Evolutionary conservation across 2,888 invertebrate species (phyloP), one percentile per base, ranked within the genome.

Genomic region (Eupithecia exiguata): DNA sequence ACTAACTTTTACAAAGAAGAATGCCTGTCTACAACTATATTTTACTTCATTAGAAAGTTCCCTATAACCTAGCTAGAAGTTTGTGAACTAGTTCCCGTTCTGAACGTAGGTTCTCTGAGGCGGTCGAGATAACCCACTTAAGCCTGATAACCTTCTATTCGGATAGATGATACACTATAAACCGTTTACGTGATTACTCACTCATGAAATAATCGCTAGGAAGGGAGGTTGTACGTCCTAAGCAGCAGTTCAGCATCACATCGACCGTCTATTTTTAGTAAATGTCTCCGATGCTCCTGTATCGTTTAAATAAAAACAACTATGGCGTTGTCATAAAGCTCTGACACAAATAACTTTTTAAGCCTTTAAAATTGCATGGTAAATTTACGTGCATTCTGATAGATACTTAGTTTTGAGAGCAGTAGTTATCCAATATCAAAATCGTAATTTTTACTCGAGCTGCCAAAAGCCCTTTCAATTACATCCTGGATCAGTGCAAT

Each of bases 41-140:
- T 12, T 43, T 70, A 67, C 68, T 68, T 69, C 43, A 63, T 72
- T 74, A 70, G 68, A 53, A 69, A 18, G 35, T 49, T 77, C 67
- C 62, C 61, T 77, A 68, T 74, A n/a, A n/a, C n/a, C n/a, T 71
- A 71, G 71, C 53, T 58, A 75, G 68, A 68, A 77, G 61, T 75
- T 72, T 58, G 43, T 53, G 18, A 53, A 68, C 63, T 77, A 75
- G 69, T 63, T 68, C 70, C 72, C 38, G 74, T 76, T 70, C 68
- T 30, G 78, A 72, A 75, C 74, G 79, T 79, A 75, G 58, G 72
- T 72, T 77, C 69, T 65, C 72, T 65, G 66, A 78, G 53, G 69
- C 75, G 72, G 74, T 62, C 21, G 68, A 16, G 67, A 71, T 58
- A 58, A 58, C 25, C 58, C 25, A 58, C 25, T 49, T 49, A n/a